Evolutionary conservation across 2,797 vertebrate species (phyloP), one percentile per base, ranked within the genome.

Genomic region (Pipistrellus pygmaeus): DNA sequence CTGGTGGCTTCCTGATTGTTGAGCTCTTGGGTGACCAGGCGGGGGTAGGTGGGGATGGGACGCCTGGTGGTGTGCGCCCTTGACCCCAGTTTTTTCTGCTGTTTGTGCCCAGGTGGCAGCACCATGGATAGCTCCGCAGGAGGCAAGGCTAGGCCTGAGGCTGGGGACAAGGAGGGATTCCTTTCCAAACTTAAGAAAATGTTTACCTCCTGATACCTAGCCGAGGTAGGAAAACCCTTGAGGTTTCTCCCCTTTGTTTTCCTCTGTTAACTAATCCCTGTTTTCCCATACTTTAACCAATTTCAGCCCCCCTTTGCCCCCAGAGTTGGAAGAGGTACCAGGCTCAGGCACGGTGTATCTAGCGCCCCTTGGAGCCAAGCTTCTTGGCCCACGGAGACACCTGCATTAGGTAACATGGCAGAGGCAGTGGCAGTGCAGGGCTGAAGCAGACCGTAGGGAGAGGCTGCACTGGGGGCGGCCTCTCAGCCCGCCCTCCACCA

Each of bases 141-240:
- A 98, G 98, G 98, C 98, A 95, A 98, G 97, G 98, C 98, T 97
- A 98, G 95, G 97, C 97, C 97, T 97, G 98, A 98, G 98, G 98
- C 98, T 98, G 98, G 98, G 98, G 98, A 98, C 96, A 97, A 98
- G 95, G 98, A 98, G 98, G 99, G 98, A 98, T 98, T 99, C 98
- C 98, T 99, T 98, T 98, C 98, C 98, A 99, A 98, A 99, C 99
- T 99, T 98, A 99, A 99, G 98, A 99, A 98, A 98, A 98, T 99
- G 97, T 99, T 99, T 99, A 99, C 98, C 97, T 99, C 98, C 97
- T 99, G 98, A 99, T 98, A 98, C 98, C 98, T 96, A 97, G 97
- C 98, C 1, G 98, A 99, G 99, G 99, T 99, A 99, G 98, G 99
- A 98, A 94, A 97, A 93, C 96, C 96, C 94, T 95, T 53, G 81